These are phyloP conservation scores for Corythoichthys haematopterus DNA, from an alignment of 2,113 vertebrate genomes.

Conservation along the genomic window DNA sequence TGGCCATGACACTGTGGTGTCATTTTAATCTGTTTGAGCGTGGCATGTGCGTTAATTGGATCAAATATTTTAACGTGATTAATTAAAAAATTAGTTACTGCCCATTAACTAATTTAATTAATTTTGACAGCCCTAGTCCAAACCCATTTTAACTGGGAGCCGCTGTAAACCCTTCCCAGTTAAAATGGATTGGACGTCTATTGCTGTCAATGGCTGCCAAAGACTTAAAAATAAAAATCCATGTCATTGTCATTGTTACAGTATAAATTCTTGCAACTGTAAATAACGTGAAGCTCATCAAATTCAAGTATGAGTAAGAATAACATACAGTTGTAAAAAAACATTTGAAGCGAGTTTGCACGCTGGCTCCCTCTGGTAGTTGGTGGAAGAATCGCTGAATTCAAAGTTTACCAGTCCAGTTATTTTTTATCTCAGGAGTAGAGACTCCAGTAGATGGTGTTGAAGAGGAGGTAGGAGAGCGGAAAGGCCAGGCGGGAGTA, in stretches of 20 bases:
- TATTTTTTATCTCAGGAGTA: slow-evolving; percentile 70
- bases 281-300: neutral
- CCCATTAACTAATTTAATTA: too few relatives aligned
- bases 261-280: neutral
- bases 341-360: neutral
- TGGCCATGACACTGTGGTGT: too few relatives aligned
- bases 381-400: neutral
- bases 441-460: slow-evolving; percentile 88
- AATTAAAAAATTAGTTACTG: too few relatives aligned
- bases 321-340: neutral
- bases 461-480: slow-evolving; percentile 84
- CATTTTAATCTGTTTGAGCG: too few relatives aligned
- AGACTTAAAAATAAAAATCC: too few relatives aligned
- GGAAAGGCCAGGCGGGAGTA: slow-evolving; percentile 89
- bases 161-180: too few relatives aligned
- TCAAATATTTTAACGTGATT: too few relatives aligned
- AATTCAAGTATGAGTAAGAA: neutral
- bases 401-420: neutral
- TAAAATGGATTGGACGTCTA: too few relatives aligned
- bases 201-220: too few relatives aligned
- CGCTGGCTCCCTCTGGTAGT: neutral
- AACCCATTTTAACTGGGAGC: too few relatives aligned
- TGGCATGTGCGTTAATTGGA: too few relatives aligned
- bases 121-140: too few relatives aligned
- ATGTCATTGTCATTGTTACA: neutral